Evolutionary conservation across 2,113 vertebrate genomes (phyloP), one percentile per base, ranked within the genome.

Genomic region (Labeo rohita): DNA sequence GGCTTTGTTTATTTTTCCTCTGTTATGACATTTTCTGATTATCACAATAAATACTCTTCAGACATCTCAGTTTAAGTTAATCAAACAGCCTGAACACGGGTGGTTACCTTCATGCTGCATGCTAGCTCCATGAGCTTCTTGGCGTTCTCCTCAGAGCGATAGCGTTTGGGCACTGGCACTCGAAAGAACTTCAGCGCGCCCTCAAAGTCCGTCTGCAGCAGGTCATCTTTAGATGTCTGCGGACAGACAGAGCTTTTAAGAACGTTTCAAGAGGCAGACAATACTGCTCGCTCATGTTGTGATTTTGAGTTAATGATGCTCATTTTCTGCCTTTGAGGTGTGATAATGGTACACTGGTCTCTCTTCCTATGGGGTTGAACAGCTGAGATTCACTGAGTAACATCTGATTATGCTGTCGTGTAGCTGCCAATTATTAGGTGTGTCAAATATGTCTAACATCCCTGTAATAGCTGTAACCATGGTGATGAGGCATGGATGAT

Each of bases 71-170:
- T 59, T 21, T 21, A 15, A 43, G 18, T 1, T 43, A 39, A 8
- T 8, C 34, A 39, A 16, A 68, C 36, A 70, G 68, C 36, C 36
- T 23, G n/a, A 75, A 23, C 73, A 50, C 10, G 11, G 23, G 10
- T 1, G 47, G n/a, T 92, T 95, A 99, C 98, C 98, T 99, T 99
- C 93, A 99, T 97, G 91, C 97, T 97, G 87, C 98, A 99, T 1
- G 98, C 98, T 83, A 99, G 92, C 89, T 99, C 98, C 98, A 99
- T 99, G 90, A 99, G 94, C 87, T 97, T 99, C 91, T 99, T 99
- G 66, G 98, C 98, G 1, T 99, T 99, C 91, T 99, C 98, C 93
- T 99, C 98, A 0, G 98, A 99, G 50, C 98, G 97, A 7, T 99
- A 99, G 47, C 98, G 95, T 93, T 99, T 99, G 50, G 98, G 98